phyloP scores from a whole-genome alignment of 1,140 invertebrate genomes.

The Triops cancriformis region DNA sequence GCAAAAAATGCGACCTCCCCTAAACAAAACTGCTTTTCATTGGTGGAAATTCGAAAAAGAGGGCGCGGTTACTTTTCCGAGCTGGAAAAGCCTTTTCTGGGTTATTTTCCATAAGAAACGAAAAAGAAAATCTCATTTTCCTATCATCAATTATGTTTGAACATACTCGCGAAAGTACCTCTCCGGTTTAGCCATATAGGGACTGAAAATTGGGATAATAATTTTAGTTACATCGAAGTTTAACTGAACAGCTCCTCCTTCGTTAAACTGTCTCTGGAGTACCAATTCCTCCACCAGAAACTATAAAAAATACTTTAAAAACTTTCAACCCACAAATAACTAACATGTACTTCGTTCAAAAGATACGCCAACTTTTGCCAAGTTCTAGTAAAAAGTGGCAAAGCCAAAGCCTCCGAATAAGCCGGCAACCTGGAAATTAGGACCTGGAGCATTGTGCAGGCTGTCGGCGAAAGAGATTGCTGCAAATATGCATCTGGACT shows the following conservation, averaged over 20 bases:
- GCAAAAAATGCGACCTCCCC: no score
- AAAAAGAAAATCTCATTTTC: slow-evolving; percentile 29
- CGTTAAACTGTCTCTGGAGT: slow-evolving; percentile 63
- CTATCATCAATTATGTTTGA: slow-evolving; percentile 27
- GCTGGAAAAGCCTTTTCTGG: no score
- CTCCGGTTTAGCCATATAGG: slow-evolving; percentile 65
- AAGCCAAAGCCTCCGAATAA: slow-evolving; percentile 49
- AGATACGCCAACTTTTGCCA: slow-evolving; percentile 57
- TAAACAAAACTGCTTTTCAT: no score
- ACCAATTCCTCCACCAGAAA: slow-evolving; percentile 70
- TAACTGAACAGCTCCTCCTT: slow-evolving; percentile 74
- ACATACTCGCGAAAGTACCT: slow-evolving; percentile 71
- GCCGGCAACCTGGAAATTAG: slow-evolving; percentile 48
- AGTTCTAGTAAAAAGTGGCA: slow-evolving; percentile 51
- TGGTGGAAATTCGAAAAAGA: no score
- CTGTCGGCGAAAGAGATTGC: slow-evolving; percentile 52
- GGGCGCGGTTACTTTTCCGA: no score
- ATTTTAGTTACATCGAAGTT: slow-evolving; percentile 78
- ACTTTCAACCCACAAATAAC: neutral
- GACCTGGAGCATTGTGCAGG: slow-evolving; percentile 62
- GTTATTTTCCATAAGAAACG: no score
- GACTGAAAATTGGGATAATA: slow-evolving; percentile 75
- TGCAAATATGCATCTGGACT: slow-evolving; percentile 48
- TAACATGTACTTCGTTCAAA: slow-evolving; percentile 52
- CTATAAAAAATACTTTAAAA: no score